Evolutionary conservation across 2,888 invertebrate species (phyloP).

Genomic region (Drosophila lacicola): DNA sequence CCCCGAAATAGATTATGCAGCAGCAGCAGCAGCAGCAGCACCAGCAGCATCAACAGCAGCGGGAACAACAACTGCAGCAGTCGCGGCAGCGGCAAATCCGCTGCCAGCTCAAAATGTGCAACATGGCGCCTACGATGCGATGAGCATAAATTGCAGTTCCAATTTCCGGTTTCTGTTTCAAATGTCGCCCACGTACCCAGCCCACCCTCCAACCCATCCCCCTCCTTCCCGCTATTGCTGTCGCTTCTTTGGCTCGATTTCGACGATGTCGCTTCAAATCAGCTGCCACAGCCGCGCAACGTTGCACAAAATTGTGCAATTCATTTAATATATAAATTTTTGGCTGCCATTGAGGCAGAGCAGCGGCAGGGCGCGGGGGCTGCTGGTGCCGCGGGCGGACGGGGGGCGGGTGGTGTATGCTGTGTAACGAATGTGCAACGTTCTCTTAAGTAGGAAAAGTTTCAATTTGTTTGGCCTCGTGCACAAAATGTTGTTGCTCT

Average conservation of each 20-base stretch:
- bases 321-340: slow-evolving; percentile 67
- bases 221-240: neutral
- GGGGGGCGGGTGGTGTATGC: neutral
- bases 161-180: slow-evolving; percentile 75
- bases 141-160: slow-evolving; percentile 74
- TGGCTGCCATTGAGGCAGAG: slow-evolving; percentile 11
- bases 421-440: slow-evolving; percentile 60
- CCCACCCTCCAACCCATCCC: neutral
- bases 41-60: slow-evolving; percentile 39
- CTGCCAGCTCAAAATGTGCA: slow-evolving; percentile 41
- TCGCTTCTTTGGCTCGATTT: slow-evolving; percentile 43
- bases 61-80: neutral
- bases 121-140: slow-evolving; percentile 67
- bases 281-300: slow-evolving; percentile 50
- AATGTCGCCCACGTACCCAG: slow-evolving; percentile 57
- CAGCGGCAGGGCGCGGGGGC: neutral
- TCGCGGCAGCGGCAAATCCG: slow-evolving; percentile 34
- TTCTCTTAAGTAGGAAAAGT: slow-evolving; percentile 67
- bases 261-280: slow-evolving; percentile 49
- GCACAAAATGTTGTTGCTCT: slow-evolving; percentile 37
- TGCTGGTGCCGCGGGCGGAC: neutral
- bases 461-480: slow-evolving; percentile 66
- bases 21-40: slow-evolving; percentile 38
- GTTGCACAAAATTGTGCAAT: slow-evolving; percentile 72
- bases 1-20: slow-evolving; percentile 73